Conservation (phyloP, 2,113 vertebrate genomes). For the Propithecus coquereli region DNA sequence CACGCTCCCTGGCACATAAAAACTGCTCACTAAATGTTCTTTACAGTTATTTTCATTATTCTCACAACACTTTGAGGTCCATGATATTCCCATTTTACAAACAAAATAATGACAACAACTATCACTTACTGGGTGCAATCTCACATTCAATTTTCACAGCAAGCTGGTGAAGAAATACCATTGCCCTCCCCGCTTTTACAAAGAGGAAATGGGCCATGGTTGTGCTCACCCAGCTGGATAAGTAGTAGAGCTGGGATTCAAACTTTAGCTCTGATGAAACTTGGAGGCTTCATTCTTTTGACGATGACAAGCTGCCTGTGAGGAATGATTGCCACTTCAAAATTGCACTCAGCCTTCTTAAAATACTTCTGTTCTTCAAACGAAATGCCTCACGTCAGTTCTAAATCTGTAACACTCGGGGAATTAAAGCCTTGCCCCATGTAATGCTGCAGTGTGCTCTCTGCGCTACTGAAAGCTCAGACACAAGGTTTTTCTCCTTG, state of each 20-base stretch:
- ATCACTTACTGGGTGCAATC: not conserved
- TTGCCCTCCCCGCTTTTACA: not conserved
- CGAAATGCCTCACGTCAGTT: slow-evolving; percentile 38
- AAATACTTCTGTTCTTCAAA: slow-evolving; percentile 67
- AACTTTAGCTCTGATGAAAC: slow-evolving; percentile 28
- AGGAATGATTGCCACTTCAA: slow-evolving; percentile 61
- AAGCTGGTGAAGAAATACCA: not conserved
- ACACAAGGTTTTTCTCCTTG: not conserved
- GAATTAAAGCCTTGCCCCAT: not conserved
- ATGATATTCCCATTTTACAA: not conserved
- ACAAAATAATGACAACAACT: not conserved
- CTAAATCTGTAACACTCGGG: slow-evolving; percentile 59
- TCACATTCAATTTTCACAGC: not conserved
- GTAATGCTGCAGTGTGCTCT: not conserved
- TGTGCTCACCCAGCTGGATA: not conserved
- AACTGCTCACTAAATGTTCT: not conserved
- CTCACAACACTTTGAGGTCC: not conserved
- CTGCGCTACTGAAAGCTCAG: not conserved
- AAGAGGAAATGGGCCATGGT: not conserved
- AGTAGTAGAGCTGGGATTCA: not conserved
- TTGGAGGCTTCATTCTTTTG: not conserved
- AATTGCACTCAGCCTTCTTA: slow-evolving; percentile 65
- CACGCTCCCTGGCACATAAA: not conserved
- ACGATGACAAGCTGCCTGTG: slow-evolving; percentile 38
- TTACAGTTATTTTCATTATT: not conserved